Base-by-base conservation (phyloP, 2,113 vertebrate species). In the Halichoeres trimaculatus region DNA sequence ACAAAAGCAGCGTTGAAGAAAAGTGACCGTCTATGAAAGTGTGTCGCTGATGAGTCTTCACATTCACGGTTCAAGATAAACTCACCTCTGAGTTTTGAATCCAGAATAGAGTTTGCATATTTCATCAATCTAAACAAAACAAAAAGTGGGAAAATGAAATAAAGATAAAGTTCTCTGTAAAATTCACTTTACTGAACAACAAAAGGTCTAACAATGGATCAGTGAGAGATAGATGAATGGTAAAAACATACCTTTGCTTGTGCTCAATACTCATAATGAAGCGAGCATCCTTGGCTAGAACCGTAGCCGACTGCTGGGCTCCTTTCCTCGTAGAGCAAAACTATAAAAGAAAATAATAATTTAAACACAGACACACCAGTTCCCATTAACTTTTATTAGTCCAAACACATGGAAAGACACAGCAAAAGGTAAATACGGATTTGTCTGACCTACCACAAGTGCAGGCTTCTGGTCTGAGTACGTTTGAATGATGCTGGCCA, bases 281-380 rank as follows among this genome's bases (percentile, higher is more conserved):
- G 70, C 94, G 95, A 64, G 96, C 94, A 82, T 99, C 96, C 90
- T 98, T 98, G 71, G 95, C 94, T 81, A 99, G 90, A 88, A 99
- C 91, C 78, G 94, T 89, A 80, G 97, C 96, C 1, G 97, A 95
- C 78, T 98, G 97, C 78, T 99, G 98, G 55, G 94, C 96, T 90
- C 98, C 96, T 95, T 98, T 99, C 80, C 97, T 96, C 71, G 98
- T 99, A 50, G 97, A 95, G 94, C 98, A 99, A 89, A 99, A 98
- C 98, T 99, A 76, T 7, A 74, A 81, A 93, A 90, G 40, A 65
- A 91, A 80, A 91, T 63, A 45, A 78, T 58, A 58, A 45, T 50
- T 10, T 48, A 6, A 54, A 13, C 1, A 47, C 24, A 23, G 77
- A 5, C 0, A n/a, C 36, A 71, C 4, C 1, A 14, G 52, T 61